phyloP scores from a whole-genome alignment of 2,888 invertebrate species.

The Callosobruchus maculatus region DNA sequence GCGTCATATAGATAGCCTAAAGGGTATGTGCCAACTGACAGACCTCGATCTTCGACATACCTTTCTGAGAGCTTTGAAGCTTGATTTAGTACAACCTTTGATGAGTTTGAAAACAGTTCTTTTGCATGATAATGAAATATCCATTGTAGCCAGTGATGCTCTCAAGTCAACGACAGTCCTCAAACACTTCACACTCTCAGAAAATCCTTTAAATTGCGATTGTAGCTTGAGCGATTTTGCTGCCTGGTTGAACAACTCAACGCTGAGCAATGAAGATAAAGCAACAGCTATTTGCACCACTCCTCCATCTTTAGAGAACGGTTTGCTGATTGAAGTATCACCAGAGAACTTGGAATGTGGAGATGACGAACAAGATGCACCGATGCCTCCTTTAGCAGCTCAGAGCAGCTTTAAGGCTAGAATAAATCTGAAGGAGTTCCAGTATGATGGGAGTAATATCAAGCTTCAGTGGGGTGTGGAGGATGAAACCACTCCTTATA shows the following conservation, averaged over 20 bases:
- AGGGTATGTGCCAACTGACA: no score
- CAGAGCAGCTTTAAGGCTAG: conserved; percentile 52
- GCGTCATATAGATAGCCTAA: no score
- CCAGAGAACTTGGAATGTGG: conserved; percentile 62
- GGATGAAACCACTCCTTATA: conserved; percentile 59
- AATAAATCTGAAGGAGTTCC: conserved; percentile 59
- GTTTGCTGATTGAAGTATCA: conserved; percentile 67
- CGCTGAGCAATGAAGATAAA: conserved; percentile 61
- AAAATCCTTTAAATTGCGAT: conserved; percentile 82
- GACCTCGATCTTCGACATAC: conserved; percentile 78
- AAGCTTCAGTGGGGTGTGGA: conserved; percentile 61
- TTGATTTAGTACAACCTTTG: conserved; percentile 71
- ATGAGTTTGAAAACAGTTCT: conserved; percentile 64
- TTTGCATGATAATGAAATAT: conserved; percentile 81
- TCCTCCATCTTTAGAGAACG: conserved; percentile 80
- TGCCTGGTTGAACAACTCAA: conserved; percentile 68
- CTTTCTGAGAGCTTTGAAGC: conserved; percentile 71
- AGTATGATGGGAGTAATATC: conserved; percentile 55
- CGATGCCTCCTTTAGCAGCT: conserved; percentile 45
- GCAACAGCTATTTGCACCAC: conserved; percentile 76
- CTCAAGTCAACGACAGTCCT: conserved; percentile 52
- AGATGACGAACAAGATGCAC: conserved; percentile 55
- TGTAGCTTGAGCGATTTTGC: conserved; percentile 75
- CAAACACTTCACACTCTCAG: conserved; percentile 57
- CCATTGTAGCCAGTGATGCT: conserved; percentile 73